A percentile compares a stretch with the other conserved stretches of the same genome.
Conservation (phyloP, 2,888 invertebrate genomes). For the Chrysolina americana region DNA sequence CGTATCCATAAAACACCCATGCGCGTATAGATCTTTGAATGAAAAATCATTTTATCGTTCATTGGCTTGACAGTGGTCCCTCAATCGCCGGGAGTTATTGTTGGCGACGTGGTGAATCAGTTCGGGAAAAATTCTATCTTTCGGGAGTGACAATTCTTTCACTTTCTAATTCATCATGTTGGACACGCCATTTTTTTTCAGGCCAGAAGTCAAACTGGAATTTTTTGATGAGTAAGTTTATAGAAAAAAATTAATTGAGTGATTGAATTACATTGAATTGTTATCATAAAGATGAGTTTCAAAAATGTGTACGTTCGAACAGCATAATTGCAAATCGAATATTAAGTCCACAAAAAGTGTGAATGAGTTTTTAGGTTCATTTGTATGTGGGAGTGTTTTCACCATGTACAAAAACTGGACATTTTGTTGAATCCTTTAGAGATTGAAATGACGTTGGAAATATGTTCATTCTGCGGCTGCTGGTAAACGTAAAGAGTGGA, state of each 20-base stretch:
- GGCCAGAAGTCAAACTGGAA: conserved; percentile 16
- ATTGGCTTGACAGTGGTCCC: neutral
- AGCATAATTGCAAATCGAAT: neutral
- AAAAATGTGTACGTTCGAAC: neutral
- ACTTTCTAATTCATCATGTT: neutral
- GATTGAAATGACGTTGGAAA: neutral
- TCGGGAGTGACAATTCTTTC: neutral
- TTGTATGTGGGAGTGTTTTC: neutral
- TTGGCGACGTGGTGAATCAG: neutral
- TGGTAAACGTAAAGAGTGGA: too few species aligned
- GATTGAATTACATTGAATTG: neutral
- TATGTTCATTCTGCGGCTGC: neutral
- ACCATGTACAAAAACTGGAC: too few species aligned
- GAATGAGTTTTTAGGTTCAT: neutral
- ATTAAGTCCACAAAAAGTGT: neutral
- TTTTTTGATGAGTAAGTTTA: conserved; percentile 24
- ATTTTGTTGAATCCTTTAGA: too few species aligned
- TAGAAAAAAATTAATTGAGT: neutral
- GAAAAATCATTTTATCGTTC: neutral
- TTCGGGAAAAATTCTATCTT: neutral
- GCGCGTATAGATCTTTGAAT: neutral
- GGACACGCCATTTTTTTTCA: conserved; percentile 23
- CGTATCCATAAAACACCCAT: neutral
- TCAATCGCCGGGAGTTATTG: neutral
- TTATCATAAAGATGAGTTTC: neutral